Evolutionary conservation across 2,888 invertebrate genomes (phyloP).

Genomic region (Tipula vernalis): DNA sequence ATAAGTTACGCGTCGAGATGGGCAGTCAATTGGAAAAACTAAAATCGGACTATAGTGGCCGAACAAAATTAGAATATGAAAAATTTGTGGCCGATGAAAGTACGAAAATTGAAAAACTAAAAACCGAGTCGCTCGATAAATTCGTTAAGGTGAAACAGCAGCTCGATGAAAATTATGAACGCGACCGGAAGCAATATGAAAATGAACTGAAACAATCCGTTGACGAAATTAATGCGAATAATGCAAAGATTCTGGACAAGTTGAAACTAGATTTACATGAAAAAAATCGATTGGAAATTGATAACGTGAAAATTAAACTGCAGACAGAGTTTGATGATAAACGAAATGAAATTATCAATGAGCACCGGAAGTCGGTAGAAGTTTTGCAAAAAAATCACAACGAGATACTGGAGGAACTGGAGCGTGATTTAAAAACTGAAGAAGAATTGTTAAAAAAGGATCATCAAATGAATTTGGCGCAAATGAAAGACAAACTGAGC

Average conservation of each 20-base stretch:
- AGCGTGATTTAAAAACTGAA: constrained; percentile 38
- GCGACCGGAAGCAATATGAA: constrained; percentile 25
- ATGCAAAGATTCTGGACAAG: constrained; percentile 32
- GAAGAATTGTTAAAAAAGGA: constrained; percentile 55
- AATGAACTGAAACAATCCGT: constrained; percentile 30
- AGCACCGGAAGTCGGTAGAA: constrained; percentile 36
- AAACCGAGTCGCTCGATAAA: neutral
- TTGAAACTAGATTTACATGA: constrained; percentile 39
- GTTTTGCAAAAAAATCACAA: constrained; percentile 31
- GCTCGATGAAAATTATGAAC: constrained; percentile 26
- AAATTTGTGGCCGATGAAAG: constrained; percentile 23
- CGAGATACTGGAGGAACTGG: constrained; percentile 31
- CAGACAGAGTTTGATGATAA: constrained; percentile 38
- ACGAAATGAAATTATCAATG: constrained; percentile 40
- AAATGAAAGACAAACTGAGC: constrained; percentile 46
- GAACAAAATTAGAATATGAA: constrained; percentile 23
- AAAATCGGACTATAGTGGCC: constrained; percentile 25
- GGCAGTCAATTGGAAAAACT: constrained; percentile 29
- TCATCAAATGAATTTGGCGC: constrained; percentile 51
- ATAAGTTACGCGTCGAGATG: constrained; percentile 34
- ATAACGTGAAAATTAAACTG: constrained; percentile 27
- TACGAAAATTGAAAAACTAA: neutral
- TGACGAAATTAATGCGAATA: constrained; percentile 23
- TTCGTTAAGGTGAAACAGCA: neutral
- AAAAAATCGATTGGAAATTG: constrained; percentile 34